Evolutionary conservation across 1,140 invertebrate species (phyloP), one percentile per base, ranked within the genome.

Genomic region (Mesaphorura yosii): DNA sequence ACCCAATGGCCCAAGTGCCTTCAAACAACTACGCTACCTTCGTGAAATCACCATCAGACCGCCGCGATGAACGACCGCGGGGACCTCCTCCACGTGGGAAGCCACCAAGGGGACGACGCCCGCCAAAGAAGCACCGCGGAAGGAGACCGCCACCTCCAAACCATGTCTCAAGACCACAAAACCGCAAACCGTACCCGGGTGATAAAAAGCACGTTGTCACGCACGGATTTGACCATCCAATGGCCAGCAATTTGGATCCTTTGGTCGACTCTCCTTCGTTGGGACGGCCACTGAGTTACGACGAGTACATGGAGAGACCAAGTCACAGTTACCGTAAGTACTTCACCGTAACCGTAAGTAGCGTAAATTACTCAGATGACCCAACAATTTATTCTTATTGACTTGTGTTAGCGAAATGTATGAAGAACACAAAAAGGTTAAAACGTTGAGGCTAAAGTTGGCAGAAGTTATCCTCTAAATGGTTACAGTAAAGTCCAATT

Each of bases 261-360:
- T 31, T 34, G 19, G 61, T 55, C 4, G 55, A 50, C 29, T 57
- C 54, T 10, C 61, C 61, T 15, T 38, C 61, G 7, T 40, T 63
- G 1, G 61, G 61, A 20, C 38, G 61, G 34, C 61, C 61, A 15
- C 40, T 63, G 20, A 52, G 51, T 14, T 59, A 45, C 28, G 61
- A 63, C 22, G 61, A 63, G 48, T 63, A 63, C 53, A 63, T 63
- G 61, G 46, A 54, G 19, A 51, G 55, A 53, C 61, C 58, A 14
- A 59, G 41, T 57, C 55, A 63, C 41, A 49, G 45, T 27, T 59
- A 53, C 37, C n/a, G n/a, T n/a, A n/a, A n/a, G n/a, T n/a, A n/a
- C n/a, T n/a, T n/a, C n/a, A n/a, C n/a, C n/a, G n/a, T n/a, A n/a
- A n/a, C n/a, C n/a, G 34, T 37, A 14, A 37, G n/a, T 37, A 37